A percentile compares a stretch with the other conserved stretches of the same genome.
These are phyloP conservation scores for Drosophila lacertosa DNA, from an alignment of 1,140 invertebrate genomes.

Conservation along the genomic window DNA sequence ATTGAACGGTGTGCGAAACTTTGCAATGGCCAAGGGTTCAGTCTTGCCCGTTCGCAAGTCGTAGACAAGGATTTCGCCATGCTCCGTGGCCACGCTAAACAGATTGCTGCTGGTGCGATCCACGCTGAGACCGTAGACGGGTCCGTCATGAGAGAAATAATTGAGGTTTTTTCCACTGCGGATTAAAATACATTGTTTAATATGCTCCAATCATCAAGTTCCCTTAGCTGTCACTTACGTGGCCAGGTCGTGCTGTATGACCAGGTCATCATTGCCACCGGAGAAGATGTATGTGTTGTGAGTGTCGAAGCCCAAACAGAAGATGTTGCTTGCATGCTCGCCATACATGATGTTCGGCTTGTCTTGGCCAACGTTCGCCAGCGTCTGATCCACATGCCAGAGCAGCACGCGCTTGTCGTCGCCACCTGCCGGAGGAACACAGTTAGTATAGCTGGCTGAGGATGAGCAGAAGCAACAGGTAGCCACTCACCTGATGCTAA, in stretches of 20 bases:
- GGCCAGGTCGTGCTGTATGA: constrained; percentile 92
- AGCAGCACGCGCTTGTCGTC: constrained; percentile 95
- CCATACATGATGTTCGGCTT: constrained; percentile 90
- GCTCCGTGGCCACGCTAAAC: constrained; percentile 95
- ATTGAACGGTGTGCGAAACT: constrained; percentile 91
- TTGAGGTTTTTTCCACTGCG: constrained; percentile 89
- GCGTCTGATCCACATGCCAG: constrained; percentile 93
- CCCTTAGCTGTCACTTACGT: constrained; percentile 86
- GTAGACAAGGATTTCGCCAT: constrained; percentile 93
- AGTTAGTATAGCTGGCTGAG: constrained; percentile 75
- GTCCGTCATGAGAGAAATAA: constrained; percentile 93
- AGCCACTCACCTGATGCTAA: constrained; percentile 91
- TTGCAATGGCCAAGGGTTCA: constrained; percentile 87
- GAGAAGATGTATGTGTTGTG: constrained; percentile 93
- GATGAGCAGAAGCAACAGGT: constrained; percentile 48
- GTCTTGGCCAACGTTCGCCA: constrained; percentile 85
- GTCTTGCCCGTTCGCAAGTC: constrained; percentile 85
- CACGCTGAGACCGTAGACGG: constrained; percentile 94
- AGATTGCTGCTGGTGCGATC: constrained; percentile 93
- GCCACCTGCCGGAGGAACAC: constrained; percentile 86
- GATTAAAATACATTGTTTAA: constrained; percentile 15
- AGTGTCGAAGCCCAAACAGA: constrained; percentile 94
- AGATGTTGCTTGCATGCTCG: constrained; percentile 96
- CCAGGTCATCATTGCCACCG: constrained; percentile 97
- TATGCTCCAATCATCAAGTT: no score